Evolutionary conservation across 2,888 invertebrate genomes (phyloP).

Genomic region (Prosopocoilus inquinatus): DNA sequence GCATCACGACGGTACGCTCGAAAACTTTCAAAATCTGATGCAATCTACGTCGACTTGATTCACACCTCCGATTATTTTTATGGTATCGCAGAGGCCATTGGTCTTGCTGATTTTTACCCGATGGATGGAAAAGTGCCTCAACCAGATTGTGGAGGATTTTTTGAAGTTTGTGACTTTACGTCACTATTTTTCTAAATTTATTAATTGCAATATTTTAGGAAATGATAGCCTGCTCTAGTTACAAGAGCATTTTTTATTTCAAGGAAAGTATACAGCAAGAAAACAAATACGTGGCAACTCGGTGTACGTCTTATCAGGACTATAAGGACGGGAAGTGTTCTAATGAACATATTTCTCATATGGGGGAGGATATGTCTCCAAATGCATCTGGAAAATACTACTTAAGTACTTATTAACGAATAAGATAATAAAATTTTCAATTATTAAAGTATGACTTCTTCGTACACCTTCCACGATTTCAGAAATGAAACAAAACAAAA

Average conservation of each 20-base stretch:
- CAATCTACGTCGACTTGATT: slow-evolving; percentile 71
- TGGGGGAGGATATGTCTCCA: slow-evolving; percentile 6
- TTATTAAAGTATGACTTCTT: too few species aligned
- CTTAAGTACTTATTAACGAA: slow-evolving; percentile 5
- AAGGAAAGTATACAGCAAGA: not conserved
- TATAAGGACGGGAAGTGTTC: slow-evolving; percentile 4
- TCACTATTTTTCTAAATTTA: not conserved
- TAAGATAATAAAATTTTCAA: too few species aligned
- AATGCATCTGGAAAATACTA: slow-evolving; percentile 5
- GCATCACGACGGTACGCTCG: slow-evolving; percentile 26
- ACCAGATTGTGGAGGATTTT: slow-evolving; percentile 7
- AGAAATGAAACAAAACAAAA: too few species aligned
- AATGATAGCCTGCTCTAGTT: slow-evolving; percentile 1
- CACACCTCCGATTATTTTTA: slow-evolving; percentile 69
- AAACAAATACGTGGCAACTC: slow-evolving; percentile 7
- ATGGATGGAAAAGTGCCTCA: slow-evolving; percentile 64
- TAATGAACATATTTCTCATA: not conserved
- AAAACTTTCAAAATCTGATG: slow-evolving; percentile 63
- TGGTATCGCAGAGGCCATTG: slow-evolving; percentile 61
- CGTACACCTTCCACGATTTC: too few species aligned
- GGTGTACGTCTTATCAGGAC: not conserved
- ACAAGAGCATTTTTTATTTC: slow-evolving; percentile 1
- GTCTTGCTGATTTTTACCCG: slow-evolving; percentile 74
- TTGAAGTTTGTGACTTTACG: not conserved
- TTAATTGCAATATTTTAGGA: not conserved